Conservation (phyloP, 1,140 invertebrate species). For the Ganaspis sp. region DNA sequence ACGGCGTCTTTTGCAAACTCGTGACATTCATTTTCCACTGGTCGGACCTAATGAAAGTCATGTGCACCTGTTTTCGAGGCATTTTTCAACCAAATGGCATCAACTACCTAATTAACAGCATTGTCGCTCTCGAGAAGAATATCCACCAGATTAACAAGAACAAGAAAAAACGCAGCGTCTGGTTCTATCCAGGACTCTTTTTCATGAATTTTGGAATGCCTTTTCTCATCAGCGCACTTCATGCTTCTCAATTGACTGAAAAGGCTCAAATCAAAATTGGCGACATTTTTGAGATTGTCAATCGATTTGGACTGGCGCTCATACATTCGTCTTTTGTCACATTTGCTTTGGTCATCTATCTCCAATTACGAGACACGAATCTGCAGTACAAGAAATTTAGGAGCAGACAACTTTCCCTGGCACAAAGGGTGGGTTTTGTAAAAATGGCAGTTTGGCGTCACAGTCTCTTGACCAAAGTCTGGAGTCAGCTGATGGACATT, state of each 20-base stretch:
- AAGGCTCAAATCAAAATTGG: background rate
- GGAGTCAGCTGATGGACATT: constrained; percentile 10
- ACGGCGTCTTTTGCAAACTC: background rate
- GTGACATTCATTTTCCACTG: constrained; percentile 12
- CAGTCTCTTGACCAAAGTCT: background rate
- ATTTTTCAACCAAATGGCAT: background rate
- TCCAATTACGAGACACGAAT: background rate
- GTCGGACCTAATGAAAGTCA: background rate
- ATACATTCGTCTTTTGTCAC: constrained; percentile 12
- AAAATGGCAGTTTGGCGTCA: background rate
- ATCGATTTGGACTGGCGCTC: background rate
- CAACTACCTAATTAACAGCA: background rate
- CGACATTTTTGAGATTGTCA: background rate
- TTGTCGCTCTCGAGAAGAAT: background rate
- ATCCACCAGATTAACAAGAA: background rate
- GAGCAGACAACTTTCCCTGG: background rate
- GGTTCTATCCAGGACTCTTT: background rate
- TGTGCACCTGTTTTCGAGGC: background rate
- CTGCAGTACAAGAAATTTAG: background rate
- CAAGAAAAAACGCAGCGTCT: background rate
- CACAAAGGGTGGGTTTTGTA: background rate
- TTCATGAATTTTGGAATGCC: background rate
- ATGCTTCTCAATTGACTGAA: background rate
- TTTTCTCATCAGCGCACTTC: background rate
- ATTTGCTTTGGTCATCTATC: background rate